Conservation (phyloP, 2,888 invertebrate species). For the Brachycybe producta region DNA sequence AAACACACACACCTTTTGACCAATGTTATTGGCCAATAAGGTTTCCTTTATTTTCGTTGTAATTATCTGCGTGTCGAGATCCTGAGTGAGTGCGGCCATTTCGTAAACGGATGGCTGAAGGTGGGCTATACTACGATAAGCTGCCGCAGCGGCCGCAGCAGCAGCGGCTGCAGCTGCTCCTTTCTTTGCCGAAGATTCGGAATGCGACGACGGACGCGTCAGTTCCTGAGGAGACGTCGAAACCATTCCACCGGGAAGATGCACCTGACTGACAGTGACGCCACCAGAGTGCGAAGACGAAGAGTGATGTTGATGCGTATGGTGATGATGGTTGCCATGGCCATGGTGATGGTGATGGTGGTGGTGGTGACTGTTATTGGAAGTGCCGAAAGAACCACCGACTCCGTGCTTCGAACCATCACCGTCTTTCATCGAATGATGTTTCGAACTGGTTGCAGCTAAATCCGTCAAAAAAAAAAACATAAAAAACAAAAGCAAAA, state of each 20-base stretch:
- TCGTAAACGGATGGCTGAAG: conserved; percentile 88
- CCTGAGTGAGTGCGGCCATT: conserved; percentile 91
- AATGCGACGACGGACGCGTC: conserved; percentile 23
- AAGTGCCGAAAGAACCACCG: conserved; percentile 2
- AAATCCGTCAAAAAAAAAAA: background rate
- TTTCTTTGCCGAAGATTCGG: conserved; percentile 25
- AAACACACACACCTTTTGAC: conserved; percentile 61
- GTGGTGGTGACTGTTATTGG: conserved; percentile 12
- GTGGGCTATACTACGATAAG: conserved; percentile 50
- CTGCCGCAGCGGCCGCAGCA: conserved; percentile 34
- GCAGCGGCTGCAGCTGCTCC: conserved; percentile 36
- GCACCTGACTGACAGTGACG: conserved; percentile 20
- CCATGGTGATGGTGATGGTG: conserved; percentile 11
- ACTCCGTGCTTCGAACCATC: conserved; percentile 6
- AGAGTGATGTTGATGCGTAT: conserved; percentile 11
- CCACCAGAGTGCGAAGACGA: background rate
- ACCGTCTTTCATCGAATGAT: conserved; percentile 8
- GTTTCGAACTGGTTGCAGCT: conserved; percentile 14
- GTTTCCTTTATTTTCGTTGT: conserved; percentile 96
- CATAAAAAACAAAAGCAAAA: too few species aligned
- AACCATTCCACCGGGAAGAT: conserved; percentile 23
- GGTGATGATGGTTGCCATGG: conserved; percentile 16
- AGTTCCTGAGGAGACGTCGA: conserved; percentile 24
- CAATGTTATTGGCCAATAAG: conserved; percentile 88
- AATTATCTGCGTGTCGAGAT: conserved; percentile 89